Percentiles rank a stretch among this genome's conserved stretches.
phyloP scores from a whole-genome alignment of 2,797 vertebrate species.

The Periparus ater region DNA sequence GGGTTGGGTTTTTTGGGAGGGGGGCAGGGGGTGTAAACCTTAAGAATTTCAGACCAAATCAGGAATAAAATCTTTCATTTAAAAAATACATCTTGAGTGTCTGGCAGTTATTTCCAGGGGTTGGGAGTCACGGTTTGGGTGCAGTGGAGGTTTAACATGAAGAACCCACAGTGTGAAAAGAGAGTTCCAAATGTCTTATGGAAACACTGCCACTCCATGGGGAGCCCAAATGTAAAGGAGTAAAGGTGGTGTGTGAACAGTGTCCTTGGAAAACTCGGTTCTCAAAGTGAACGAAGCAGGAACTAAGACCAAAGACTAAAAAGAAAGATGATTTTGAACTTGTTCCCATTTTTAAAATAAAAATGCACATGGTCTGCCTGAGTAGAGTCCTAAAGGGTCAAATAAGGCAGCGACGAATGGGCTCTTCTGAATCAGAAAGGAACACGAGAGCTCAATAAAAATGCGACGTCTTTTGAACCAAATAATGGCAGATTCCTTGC shows the following conservation, averaged over 20 bases:
- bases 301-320: background rate
- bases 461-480: background rate
- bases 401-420: background rate
- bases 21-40: too few relatives aligned
- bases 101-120: background rate
- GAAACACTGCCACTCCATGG: background rate
- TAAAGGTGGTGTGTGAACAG: background rate
- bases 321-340: background rate
- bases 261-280: background rate
- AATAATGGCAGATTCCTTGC: background rate
- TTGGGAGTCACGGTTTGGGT: background rate
- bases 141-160: background rate
- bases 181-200: background rate
- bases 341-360: background rate
- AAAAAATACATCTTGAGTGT: background rate
- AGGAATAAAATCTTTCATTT: too few relatives aligned
- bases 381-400: background rate
- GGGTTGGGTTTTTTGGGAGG: too few relatives aligned
- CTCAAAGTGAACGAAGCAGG: background rate
- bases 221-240: background rate
- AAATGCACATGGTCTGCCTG: background rate
- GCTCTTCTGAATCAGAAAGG: background rate
- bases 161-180: background rate
- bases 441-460: slow-evolving; percentile 1
- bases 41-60: too few relatives aligned